Conservation (phyloP, 2,888 invertebrate species). For the Eupithecia subfuscata region DNA sequence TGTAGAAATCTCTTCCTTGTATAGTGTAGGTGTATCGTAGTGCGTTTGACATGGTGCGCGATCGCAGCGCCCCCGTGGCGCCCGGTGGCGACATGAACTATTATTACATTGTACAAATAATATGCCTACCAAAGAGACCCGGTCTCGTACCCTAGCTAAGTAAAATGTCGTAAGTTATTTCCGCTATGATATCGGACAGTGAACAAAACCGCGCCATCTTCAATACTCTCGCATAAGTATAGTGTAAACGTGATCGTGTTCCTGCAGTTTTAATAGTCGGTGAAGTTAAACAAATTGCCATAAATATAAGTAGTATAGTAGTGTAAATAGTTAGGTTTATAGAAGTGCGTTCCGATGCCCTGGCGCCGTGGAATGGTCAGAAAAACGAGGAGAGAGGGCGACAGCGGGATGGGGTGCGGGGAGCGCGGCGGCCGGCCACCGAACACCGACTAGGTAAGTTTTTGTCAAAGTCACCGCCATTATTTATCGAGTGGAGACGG, state of each 20-base stretch:
- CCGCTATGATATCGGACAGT: conserved; percentile 71
- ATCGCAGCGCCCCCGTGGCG: conserved; percentile 65
- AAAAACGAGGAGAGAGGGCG: conserved; percentile 66
- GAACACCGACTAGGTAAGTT: conserved; percentile 82
- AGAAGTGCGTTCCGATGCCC: conserved; percentile 75
- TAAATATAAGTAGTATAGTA: conserved; percentile 83
- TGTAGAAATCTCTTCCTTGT: conserved; percentile 84
- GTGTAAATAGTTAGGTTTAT: conserved; percentile 82
- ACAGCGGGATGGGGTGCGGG: conserved; percentile 36
- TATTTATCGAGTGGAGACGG: conserved; percentile 84
- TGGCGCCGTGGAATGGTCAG: conserved; percentile 78
- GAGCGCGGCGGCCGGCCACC: conserved; percentile 78
- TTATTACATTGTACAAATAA: conserved; percentile 83
- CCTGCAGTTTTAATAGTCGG: conserved; percentile 83
- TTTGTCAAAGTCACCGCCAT: conserved; percentile 83
- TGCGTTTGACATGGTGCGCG: conserved; percentile 73
- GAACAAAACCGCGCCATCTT: conserved; percentile 79
- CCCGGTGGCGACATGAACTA: conserved; percentile 74
- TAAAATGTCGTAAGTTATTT: conserved; percentile 80
- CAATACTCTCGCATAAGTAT: conserved; percentile 83
- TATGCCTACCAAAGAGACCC: conserved; percentile 85
- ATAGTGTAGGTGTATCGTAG: conserved; percentile 82
- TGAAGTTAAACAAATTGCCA: conserved; percentile 84
- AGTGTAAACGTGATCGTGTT: conserved; percentile 84
- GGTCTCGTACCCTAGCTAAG: conserved; percentile 84